Evolutionary conservation across 2,888 invertebrate genomes (phyloP).

Genomic region (Agrochola circellaris): DNA sequence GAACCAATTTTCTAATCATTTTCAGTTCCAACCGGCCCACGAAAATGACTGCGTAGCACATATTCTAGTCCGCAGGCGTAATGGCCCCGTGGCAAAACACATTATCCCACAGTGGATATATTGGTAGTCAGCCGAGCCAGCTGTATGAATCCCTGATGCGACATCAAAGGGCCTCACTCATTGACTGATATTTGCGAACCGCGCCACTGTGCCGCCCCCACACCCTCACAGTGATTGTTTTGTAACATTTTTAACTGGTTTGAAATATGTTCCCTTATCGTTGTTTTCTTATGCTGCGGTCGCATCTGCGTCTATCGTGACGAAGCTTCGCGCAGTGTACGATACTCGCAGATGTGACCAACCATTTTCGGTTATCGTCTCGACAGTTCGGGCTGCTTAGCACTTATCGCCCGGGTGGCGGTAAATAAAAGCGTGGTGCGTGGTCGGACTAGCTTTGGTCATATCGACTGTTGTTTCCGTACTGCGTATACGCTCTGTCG

Average conservation of each 20-base stretch:
- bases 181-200: constrained; percentile 57
- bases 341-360: too few species aligned
- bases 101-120: constrained; percentile 59
- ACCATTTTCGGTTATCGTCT: too few species aligned
- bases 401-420: too few species aligned
- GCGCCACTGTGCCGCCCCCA: constrained; percentile 32
- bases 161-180: constrained; percentile 65
- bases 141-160: constrained; percentile 65
- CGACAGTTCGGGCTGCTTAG: too few species aligned
- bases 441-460: too few species aligned
- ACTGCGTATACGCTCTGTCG: too few species aligned
- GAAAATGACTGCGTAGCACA: constrained; percentile 11
- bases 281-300: background rate
- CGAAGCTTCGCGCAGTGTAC: too few species aligned
- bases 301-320: too few species aligned
- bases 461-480: too few species aligned
- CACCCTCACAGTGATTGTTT: constrained; percentile 44
- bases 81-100: constrained; percentile 56
- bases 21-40: background rate
- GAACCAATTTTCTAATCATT: background rate
- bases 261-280: constrained; percentile 22
- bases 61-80: constrained; percentile 24
- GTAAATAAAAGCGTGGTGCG: too few species aligned
- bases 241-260: constrained; percentile 20
- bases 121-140: constrained; percentile 61